Percentiles rank a stretch among this genome's conserved stretches.
These are phyloP conservation scores for Zaprionus capensis DNA, from an alignment of 1,140 invertebrate genomes.

Conservation along the genomic window DNA sequence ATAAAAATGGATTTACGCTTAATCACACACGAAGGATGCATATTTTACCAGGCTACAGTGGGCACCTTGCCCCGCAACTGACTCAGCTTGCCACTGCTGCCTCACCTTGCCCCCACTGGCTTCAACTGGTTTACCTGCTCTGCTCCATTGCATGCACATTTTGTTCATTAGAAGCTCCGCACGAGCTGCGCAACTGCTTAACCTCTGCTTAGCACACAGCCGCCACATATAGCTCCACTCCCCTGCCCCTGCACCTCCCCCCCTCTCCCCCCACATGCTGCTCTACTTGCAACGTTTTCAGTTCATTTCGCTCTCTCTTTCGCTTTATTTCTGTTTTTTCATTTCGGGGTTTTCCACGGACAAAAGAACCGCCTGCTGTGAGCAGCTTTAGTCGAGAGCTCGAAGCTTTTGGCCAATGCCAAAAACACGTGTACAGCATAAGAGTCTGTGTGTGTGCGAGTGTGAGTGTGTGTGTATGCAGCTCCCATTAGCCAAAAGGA, in stretches of 20 bases:
- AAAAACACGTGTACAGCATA: conserved; percentile 36
- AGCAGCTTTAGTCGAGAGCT: conserved; percentile 50
- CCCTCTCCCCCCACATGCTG: neutral
- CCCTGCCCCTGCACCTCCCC: neutral
- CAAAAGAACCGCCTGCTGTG: conserved; percentile 63
- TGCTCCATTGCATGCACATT: conserved; percentile 57
- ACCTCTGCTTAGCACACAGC: conserved; percentile 47
- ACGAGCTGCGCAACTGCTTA: conserved; percentile 51
- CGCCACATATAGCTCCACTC: too few relatives aligned
- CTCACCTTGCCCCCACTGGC: conserved; percentile 21
- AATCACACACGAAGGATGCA: conserved; percentile 76
- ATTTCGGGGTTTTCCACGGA: conserved; percentile 33
- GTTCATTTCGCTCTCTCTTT: conserved; percentile 48
- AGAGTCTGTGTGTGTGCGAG: neutral
- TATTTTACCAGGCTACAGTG: conserved; percentile 41
- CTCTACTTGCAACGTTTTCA: conserved; percentile 58
- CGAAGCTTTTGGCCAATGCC: conserved; percentile 59
- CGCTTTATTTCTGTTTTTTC: conserved; percentile 26
- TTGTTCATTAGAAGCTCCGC: conserved; percentile 69
- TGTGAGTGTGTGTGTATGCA: conserved; percentile 32
- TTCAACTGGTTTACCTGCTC: conserved; percentile 3
- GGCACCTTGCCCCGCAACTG: neutral
- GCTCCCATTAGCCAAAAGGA: conserved; percentile 74
- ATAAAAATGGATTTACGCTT: conserved; percentile 70
- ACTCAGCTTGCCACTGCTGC: conserved; percentile 7